Percentiles rank a stretch among this genome's conserved stretches.
Evolutionary conservation across 2,113 vertebrate genomes (phyloP).

Genomic region (Carollia perspicillata): DNA sequence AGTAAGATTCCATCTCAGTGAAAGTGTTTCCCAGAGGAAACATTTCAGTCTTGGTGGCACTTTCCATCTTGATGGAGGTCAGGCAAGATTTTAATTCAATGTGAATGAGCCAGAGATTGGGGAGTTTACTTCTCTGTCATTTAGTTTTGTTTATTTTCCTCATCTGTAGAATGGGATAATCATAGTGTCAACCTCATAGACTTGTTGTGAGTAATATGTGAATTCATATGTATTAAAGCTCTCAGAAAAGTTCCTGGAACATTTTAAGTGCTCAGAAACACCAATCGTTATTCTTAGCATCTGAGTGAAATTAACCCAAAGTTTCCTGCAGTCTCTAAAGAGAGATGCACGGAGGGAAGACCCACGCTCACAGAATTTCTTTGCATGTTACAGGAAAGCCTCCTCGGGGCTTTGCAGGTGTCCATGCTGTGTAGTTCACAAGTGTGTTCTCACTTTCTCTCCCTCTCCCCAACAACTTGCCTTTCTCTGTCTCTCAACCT

Average conservation of each 20-base stretch:
- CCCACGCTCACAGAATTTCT: background rate
- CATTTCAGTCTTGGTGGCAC: background rate
- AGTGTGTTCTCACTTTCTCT: background rate
- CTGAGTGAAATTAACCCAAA: slow-evolving; percentile 9
- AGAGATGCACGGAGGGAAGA: background rate
- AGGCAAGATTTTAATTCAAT: background rate
- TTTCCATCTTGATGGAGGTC: background rate
- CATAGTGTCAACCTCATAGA: background rate
- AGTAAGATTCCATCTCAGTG: background rate
- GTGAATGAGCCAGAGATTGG: background rate
- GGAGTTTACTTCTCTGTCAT: background rate
- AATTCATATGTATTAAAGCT: background rate
- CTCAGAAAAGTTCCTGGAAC: background rate
- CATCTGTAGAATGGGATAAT: slow-evolving; percentile 13
- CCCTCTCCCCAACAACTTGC: background rate
- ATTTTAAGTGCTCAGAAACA: slow-evolving; percentile 30
- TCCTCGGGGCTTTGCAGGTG: background rate
- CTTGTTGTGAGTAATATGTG: background rate
- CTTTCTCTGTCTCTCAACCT: background rate
- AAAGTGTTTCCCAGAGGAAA: background rate
- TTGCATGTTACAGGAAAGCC: background rate
- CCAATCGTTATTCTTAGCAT: slow-evolving; percentile 14
- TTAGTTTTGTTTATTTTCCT: background rate
- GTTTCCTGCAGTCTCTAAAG: background rate
- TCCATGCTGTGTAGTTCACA: background rate